Evolutionary conservation across 2,797 vertebrate species (phyloP).

Genomic region (Scolopax bukidnonensis): DNA sequence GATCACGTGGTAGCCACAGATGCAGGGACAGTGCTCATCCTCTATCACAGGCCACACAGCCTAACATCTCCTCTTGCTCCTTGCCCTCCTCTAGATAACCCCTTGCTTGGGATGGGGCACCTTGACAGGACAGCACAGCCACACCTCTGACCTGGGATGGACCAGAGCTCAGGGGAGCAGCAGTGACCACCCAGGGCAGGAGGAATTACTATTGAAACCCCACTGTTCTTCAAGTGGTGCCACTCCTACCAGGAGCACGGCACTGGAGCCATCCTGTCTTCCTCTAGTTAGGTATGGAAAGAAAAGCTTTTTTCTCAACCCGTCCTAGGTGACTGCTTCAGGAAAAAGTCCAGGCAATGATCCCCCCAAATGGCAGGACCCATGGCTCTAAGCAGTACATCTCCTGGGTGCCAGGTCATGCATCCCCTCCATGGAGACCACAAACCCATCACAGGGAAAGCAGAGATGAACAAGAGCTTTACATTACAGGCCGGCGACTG

Average conservation of each 20-base stretch:
- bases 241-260: background rate
- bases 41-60: background rate
- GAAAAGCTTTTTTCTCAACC: background rate
- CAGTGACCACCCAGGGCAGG: accelerated
- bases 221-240: background rate
- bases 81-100: background rate
- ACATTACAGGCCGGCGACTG: background rate
- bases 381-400: background rate
- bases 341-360: background rate
- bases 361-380: background rate
- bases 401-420: background rate
- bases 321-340: background rate
- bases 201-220: background rate
- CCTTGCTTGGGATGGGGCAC: background rate
- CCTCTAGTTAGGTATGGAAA: background rate
- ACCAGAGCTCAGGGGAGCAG: background rate
- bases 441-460: background rate
- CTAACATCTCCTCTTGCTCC: background rate
- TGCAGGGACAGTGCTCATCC: accelerated
- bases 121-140: background rate
- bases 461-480: background rate
- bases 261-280: background rate
- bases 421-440: background rate
- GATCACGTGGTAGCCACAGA: background rate
- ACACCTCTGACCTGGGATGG: background rate